A percentile compares a stretch with the other conserved stretches of the same genome.
phyloP scores from a whole-genome alignment of 2,888 invertebrate genomes.

The Meta bourneti region DNA sequence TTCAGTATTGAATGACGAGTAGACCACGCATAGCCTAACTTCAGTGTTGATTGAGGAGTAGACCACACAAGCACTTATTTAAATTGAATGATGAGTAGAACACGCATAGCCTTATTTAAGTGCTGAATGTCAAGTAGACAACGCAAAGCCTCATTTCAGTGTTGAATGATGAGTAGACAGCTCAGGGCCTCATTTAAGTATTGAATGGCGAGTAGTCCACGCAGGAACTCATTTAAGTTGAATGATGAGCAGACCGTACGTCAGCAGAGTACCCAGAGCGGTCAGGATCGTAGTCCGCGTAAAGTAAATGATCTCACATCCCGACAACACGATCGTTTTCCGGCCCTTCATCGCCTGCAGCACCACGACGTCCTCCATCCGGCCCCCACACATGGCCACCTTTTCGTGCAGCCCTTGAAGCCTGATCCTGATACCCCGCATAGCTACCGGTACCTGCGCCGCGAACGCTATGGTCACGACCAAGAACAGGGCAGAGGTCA shows the following conservation, averaged over 20 bases:
- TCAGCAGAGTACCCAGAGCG: conserved; percentile 49
- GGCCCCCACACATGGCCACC: background rate
- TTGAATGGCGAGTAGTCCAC: too few species aligned
- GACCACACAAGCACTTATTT: too few species aligned
- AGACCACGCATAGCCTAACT: too few species aligned
- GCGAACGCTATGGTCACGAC: conserved; percentile 42
- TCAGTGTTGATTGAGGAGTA: too few species aligned
- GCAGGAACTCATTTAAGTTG: conserved; percentile 48
- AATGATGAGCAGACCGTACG: conserved; percentile 58
- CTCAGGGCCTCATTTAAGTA: too few species aligned
- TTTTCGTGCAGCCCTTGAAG: conserved; percentile 54
- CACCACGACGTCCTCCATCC: too few species aligned
- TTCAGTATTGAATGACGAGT: too few species aligned
- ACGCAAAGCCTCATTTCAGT: too few species aligned
- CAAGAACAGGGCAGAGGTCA: conserved; percentile 30
- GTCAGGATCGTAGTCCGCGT: conserved; percentile 40
- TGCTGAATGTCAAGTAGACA: too few species aligned
- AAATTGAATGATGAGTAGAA: too few species aligned
- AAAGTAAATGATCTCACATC: conserved; percentile 56
- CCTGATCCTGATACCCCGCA: background rate
- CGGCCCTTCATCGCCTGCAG: conserved; percentile 27
- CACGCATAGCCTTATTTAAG: too few species aligned
- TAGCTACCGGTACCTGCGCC: conserved; percentile 45
- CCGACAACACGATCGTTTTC: conserved; percentile 27
- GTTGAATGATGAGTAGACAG: too few species aligned